phyloP scores from a whole-genome alignment of 2,113 vertebrate species.

The Numenius arquata region DNA sequence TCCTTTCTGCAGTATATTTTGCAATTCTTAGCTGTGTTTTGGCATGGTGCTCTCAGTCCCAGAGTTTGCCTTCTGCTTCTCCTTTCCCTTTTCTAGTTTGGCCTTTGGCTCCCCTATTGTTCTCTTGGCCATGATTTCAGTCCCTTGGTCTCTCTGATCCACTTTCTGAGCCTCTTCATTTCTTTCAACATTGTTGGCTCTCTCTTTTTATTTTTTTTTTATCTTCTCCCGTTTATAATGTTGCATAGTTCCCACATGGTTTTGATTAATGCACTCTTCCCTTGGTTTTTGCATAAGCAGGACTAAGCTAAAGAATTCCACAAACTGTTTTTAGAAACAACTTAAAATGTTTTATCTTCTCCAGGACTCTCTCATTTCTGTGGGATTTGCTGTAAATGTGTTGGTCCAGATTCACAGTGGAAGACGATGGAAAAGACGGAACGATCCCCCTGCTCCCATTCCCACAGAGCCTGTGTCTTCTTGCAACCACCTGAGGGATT shows the following conservation, averaged over 20 bases:
- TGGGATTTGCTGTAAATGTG: background rate
- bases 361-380: background rate
- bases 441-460: background rate
- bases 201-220: background rate
- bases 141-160: background rate
- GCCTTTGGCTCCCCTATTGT: constrained; percentile 36
- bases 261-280: constrained; percentile 35
- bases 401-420: background rate
- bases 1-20: background rate
- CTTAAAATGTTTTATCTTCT: background rate
- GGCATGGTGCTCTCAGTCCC: background rate
- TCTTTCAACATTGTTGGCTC: background rate
- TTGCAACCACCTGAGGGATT: background rate
- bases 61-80: background rate
- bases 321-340: background rate
- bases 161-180: constrained; percentile 17
- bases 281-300: background rate
- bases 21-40: background rate
- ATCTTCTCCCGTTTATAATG: background rate
- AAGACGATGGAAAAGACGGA: background rate
- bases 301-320: constrained; percentile 19
- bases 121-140: constrained; percentile 21
- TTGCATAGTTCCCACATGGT: background rate
- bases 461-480: background rate
- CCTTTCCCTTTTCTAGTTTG: background rate